Evolutionary conservation across 2,888 invertebrate species (phyloP), one percentile per base, ranked within the genome.

Genomic region (Cosmia pyralina): DNA sequence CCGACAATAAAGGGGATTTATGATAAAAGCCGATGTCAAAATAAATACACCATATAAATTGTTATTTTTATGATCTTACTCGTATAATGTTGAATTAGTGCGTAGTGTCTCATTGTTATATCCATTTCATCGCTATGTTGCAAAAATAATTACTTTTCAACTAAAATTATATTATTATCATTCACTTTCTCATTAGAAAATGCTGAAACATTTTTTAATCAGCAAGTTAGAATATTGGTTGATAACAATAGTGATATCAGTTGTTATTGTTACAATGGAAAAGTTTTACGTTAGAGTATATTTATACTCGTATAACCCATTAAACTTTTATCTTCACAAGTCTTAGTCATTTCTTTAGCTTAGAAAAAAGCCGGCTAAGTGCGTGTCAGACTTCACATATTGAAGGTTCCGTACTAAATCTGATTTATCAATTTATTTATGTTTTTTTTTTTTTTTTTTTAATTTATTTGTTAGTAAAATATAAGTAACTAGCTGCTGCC

Each of bases 251-350:
- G 13, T 57, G 17, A 13, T 62, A 77, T 75, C 44, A 38, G 34
- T 60, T 55, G 62, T 68, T 75, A n/a, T 55, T 75, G 77, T 69
- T 38, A 44, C 4, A 55, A 69, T 38, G 4, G 22, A 50, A 67
- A 58, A 52, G 60, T 55, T 44, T 38, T 52, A 19, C 2, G 5
- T 60, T 46, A 52, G 44, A 75, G n/a, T 53, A 41, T 28, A 44
- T 44, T n/a, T n/a, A n/a, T n/a, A n/a, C n/a, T n/a, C n/a, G n/a
- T 60, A 57, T 77, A 62, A 55, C 34, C 58, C 52, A 66, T 46
- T 66, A 66, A 66, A 75, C 17, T 53, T 28, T 41, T 53, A 59
- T 65, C 34, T 34, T 50, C 1, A 50, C 15, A 1, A 38, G 44
- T 19, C 5, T 72, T 28, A 48, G 17, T 73, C 13, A 72, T 73